These are phyloP conservation scores for Antigone vipio DNA, from an alignment of 2,113 vertebrate species.

Conservation along the genomic window DNA sequence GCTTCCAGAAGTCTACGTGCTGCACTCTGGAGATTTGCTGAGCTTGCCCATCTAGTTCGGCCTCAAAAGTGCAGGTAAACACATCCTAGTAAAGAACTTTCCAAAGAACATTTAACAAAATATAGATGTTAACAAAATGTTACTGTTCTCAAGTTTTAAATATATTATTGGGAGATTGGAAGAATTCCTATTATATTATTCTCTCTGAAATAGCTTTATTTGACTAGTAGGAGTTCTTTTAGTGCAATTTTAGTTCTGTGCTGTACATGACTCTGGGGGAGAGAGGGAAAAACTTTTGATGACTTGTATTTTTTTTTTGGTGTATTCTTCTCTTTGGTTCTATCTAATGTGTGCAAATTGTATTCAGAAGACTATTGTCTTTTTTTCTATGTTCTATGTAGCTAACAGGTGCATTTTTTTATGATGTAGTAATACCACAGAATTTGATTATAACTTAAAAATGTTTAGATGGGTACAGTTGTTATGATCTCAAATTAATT, in stretches of 20 bases:
- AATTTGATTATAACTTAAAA: not conserved
- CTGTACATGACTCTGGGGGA: not conserved
- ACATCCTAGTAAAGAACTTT: not conserved
- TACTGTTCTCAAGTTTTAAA: not conserved
- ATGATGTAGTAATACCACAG: not conserved
- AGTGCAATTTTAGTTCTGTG: not conserved
- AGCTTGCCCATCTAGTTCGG: slow-evolving; percentile 93
- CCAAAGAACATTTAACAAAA: not conserved
- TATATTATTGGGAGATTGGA: not conserved
- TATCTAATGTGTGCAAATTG: not conserved
- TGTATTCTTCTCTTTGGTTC: not conserved
- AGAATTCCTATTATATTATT: not conserved
- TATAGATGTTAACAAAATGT: not conserved
- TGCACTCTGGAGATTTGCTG: slow-evolving; percentile 96
- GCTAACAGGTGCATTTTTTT: not conserved
- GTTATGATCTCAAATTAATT: not conserved
- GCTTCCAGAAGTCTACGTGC: slow-evolving; percentile 93
- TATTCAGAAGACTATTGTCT: not conserved
- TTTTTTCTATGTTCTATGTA: not conserved
- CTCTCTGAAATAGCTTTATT: not conserved
- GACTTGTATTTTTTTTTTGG: not conserved
- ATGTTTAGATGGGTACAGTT: not conserved
- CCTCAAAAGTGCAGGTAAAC: slow-evolving; percentile 97
- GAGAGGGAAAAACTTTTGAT: not conserved
- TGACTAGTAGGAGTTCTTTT: not conserved